Percentiles rank a stretch among this genome's conserved stretches.
phyloP scores from a whole-genome alignment of 2,797 vertebrate species.

The Ambastaia sidthimunki region DNA sequence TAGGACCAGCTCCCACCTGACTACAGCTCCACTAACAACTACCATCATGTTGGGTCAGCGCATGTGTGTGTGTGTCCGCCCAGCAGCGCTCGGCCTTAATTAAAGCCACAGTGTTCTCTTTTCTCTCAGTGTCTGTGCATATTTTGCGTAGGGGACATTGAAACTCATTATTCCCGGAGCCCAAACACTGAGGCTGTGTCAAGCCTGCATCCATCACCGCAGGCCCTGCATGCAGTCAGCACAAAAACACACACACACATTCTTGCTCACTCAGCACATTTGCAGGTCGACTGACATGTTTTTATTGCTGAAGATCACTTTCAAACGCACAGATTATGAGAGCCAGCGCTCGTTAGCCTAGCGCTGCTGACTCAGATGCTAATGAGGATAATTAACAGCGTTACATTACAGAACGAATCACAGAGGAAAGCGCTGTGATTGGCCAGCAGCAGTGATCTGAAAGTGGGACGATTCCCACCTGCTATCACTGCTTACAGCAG shows the following conservation, averaged over 20 bases:
- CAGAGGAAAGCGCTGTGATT: conserved; percentile 75
- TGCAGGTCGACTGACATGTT: conserved; percentile 90
- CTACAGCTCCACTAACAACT: conserved; percentile 87
- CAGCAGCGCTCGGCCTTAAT: conserved; percentile 92
- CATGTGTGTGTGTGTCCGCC: conserved; percentile 63
- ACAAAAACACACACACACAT: conserved; percentile 76
- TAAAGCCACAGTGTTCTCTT: conserved; percentile 93
- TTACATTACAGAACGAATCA: conserved; percentile 86
- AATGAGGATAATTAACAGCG: conserved; percentile 97
- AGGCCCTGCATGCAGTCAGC: conserved; percentile 89
- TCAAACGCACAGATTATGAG: conserved; percentile 97
- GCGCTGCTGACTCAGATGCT: conserved; percentile 80
- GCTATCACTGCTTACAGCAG: neutral
- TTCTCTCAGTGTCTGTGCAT: conserved; percentile 87
- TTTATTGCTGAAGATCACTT: conserved; percentile 94
- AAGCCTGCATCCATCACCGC: conserved; percentile 99
- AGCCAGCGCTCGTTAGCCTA: conserved; percentile 86
- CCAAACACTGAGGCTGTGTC: conserved; percentile 99
- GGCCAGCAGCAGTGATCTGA: conserved; percentile 73
- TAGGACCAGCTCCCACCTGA: conserved; percentile 68
- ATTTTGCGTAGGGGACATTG: conserved; percentile 97
- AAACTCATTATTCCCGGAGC: conserved; percentile 99
- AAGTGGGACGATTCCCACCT: conserved; percentile 26
- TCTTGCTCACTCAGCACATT: conserved; percentile 88
- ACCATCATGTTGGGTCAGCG: conserved; percentile 95